Percentiles rank a stretch among this genome's conserved stretches.
phyloP scores from a whole-genome alignment of 2,888 invertebrate species.

The Meiosimyza decipiens region DNA sequence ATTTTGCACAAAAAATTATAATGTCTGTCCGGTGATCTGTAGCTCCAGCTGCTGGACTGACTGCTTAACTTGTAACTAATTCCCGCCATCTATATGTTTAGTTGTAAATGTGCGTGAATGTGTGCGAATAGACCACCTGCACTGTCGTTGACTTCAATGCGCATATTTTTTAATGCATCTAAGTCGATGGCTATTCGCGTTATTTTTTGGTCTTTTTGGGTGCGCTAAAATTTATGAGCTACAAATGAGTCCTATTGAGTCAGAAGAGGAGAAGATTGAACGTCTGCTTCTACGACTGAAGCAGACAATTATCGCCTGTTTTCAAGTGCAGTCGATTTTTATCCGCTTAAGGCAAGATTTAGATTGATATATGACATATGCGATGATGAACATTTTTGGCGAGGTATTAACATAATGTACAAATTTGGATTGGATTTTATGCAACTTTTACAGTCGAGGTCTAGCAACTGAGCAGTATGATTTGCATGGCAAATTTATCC shows the following conservation, averaged over 20 bases:
- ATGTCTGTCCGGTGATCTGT: background rate
- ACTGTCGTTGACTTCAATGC: background rate
- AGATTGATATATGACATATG: conserved; percentile 21
- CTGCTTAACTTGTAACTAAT: background rate
- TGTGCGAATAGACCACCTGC: conserved; percentile 3
- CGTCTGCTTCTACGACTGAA: background rate
- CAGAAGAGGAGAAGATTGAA: background rate
- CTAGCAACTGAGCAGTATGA: too few relatives aligned
- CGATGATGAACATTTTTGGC: too few relatives aligned
- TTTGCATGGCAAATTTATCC: too few relatives aligned
- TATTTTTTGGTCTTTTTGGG: conserved; percentile 10
- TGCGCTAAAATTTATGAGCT: conserved; percentile 19
- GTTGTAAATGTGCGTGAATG: too few relatives aligned
- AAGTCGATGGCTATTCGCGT: conserved; percentile 1
- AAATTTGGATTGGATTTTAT: too few relatives aligned
- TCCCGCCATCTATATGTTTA: too few relatives aligned
- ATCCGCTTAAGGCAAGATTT: conserved; percentile 4
- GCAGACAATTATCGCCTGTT: conserved; percentile 3
- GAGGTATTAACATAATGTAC: too few relatives aligned
- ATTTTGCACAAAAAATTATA: conserved; percentile 1
- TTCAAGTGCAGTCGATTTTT: conserved; percentile 23
- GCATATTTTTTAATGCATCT: background rate
- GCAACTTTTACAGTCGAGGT: too few relatives aligned
- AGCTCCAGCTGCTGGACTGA: background rate
- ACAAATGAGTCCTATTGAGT: conserved; percentile 16